Evolutionary conservation across 2,888 invertebrate species (phyloP).

Genomic region (Amiota mariae): DNA sequence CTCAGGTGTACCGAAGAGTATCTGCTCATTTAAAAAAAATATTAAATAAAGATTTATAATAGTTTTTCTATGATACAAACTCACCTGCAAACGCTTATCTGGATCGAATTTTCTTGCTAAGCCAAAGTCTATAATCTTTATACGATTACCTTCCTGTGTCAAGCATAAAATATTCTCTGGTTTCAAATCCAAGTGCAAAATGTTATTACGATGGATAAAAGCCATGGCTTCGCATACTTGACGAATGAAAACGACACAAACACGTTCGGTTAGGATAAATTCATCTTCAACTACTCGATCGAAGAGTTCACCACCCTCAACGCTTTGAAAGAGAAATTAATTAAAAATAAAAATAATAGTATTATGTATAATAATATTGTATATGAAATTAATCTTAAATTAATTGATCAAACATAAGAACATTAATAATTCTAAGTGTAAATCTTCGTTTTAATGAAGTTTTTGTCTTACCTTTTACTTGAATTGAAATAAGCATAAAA

Average conservation of each 20-base stretch:
- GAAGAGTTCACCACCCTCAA: constrained; percentile 98
- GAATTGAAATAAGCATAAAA: not conserved
- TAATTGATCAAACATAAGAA: not conserved
- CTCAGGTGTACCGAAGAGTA: constrained; percentile 98
- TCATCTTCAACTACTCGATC: constrained; percentile 99
- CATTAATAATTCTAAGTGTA: not conserved
- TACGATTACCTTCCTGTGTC: constrained; percentile 95
- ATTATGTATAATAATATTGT: not conserved
- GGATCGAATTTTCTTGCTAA: constrained; percentile 94
- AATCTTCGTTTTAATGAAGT: constrained; percentile 8
- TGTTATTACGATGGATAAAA: constrained; percentile 96
- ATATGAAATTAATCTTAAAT: not conserved
- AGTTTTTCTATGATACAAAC: constrained; percentile 20
- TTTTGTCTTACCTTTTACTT: constrained; percentile 52
- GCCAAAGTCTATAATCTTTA: constrained; percentile 99
- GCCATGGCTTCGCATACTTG: constrained; percentile 99
- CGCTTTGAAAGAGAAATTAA: constrained; percentile 77
- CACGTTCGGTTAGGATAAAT: constrained; percentile 95
- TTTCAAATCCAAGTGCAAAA: constrained; percentile 98
- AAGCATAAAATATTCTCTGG: constrained; percentile 99
- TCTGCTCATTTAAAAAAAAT: constrained; percentile 69
- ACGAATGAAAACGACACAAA: constrained; percentile 96
- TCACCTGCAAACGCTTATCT: constrained; percentile 86
- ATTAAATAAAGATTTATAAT: not conserved
- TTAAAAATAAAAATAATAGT: not conserved